phyloP scores from a whole-genome alignment of 2,797 vertebrate species.

The Sphenopsis melanotis region DNA sequence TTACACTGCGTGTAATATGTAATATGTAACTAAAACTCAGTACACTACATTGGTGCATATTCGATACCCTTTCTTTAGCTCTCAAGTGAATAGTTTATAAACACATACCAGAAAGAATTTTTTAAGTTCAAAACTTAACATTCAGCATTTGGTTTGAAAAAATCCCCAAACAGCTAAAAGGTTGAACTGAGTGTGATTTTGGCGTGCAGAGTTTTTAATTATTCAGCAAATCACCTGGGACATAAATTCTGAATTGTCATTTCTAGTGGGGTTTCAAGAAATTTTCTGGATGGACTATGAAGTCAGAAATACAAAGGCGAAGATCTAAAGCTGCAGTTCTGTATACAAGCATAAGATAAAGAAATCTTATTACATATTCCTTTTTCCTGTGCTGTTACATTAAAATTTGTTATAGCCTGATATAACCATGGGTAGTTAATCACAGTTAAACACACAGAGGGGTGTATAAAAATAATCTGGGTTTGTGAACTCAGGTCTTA shows the following conservation, averaged over 20 bases:
- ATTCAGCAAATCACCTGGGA: not conserved
- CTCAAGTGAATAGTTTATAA: not conserved
- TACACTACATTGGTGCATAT: not conserved
- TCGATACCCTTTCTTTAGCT: not conserved
- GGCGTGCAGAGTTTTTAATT: not conserved
- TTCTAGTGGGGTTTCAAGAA: not conserved
- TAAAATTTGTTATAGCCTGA: not conserved
- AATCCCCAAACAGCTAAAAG: not conserved
- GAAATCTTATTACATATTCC: not conserved
- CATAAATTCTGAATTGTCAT: not conserved
- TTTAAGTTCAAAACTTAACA: not conserved
- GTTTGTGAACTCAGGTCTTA: not conserved
- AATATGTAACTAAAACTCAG: not conserved
- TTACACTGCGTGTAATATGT: not conserved
- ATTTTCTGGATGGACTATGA: not conserved
- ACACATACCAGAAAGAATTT: not conserved
- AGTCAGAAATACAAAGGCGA: not conserved
- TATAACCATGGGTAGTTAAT: not conserved
- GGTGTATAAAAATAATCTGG: fast-evolving
- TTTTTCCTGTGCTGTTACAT: not conserved
- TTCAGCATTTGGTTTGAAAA: not conserved
- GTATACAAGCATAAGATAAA: not conserved
- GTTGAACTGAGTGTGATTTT: not conserved
- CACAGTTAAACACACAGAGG: not conserved
- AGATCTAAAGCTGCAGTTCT: not conserved